Evolutionary conservation across 2,888 invertebrate genomes (phyloP).

Genomic region (Melieria picta): DNA sequence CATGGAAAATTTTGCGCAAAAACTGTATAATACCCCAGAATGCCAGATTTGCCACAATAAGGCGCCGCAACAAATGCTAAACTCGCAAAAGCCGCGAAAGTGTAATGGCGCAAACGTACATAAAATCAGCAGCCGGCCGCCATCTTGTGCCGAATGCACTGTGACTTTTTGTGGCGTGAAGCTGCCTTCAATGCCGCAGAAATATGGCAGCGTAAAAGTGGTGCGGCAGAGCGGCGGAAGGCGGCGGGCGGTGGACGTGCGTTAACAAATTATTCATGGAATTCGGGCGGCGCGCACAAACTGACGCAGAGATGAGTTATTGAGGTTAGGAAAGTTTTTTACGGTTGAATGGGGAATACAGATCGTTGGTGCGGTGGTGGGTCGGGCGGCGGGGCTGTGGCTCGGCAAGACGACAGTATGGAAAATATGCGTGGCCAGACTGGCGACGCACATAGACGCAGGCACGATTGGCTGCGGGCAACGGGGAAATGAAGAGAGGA

Average conservation of each 20-base stretch:
- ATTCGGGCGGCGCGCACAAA: slow-evolving; percentile 38
- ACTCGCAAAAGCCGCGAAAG: background rate
- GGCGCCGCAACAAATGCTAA: too few species aligned
- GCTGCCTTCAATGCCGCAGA: too few species aligned
- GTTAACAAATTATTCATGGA: slow-evolving; percentile 58
- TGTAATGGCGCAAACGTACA: background rate
- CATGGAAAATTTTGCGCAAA: too few species aligned
- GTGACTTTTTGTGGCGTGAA: too few species aligned
- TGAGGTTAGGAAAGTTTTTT: slow-evolving; percentile 31
- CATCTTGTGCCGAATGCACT: slow-evolving; percentile 10
- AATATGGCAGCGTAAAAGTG: too few species aligned
- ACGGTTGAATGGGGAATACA: background rate
- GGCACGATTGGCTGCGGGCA: background rate
- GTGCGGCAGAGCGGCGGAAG: too few species aligned
- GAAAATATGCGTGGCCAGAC: slow-evolving; percentile 33
- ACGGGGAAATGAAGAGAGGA: background rate
- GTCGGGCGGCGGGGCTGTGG: slow-evolving; percentile 2
- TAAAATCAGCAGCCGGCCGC: slow-evolving; percentile 16
- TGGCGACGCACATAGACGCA: background rate
- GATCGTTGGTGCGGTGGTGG: background rate
- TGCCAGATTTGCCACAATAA: too few species aligned
- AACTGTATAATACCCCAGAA: too few species aligned
- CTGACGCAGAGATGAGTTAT: slow-evolving; percentile 31
- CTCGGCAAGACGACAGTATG: slow-evolving; percentile 26
- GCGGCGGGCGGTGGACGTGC: too few species aligned